Percentiles rank a stretch among this genome's conserved stretches.
Conservation (phyloP, 2,797 vertebrate species). For the Chrosomus eos region DNA sequence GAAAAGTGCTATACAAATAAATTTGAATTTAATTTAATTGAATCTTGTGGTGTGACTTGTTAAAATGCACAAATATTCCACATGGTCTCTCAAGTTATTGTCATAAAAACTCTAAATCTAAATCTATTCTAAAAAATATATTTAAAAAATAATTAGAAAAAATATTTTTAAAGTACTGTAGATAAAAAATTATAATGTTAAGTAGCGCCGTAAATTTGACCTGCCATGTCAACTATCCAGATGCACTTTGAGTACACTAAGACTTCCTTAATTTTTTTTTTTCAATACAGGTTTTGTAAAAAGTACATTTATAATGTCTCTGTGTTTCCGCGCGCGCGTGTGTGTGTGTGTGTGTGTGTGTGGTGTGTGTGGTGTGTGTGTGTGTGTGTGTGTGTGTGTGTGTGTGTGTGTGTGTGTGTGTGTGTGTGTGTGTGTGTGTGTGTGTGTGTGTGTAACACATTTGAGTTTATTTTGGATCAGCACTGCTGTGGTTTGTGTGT, state of each 20-base stretch:
- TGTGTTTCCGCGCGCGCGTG: slow-evolving; percentile 24
- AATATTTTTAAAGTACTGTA: too few relatives aligned
- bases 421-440: neutral
- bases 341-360: neutral
- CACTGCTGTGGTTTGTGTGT: slow-evolving; percentile 48
- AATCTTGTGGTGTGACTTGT: too few relatives aligned
- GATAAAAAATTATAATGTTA: neutral
- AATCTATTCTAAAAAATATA: too few relatives aligned
- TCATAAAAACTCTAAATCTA: neutral
- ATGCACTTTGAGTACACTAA: neutral
- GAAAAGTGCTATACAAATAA: too few relatives aligned
- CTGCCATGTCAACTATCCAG: neutral
- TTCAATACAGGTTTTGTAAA: slow-evolving; percentile 25
- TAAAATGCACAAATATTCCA: neutral
- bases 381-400: neutral
- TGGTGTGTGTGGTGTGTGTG: neutral
- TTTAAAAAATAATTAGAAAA: too few relatives aligned
- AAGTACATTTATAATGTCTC: slow-evolving; percentile 14
- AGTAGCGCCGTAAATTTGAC: neutral
- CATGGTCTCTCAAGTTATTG: neutral
- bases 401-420: neutral
- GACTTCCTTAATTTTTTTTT: neutral
- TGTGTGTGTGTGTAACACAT: slow-evolving; percentile 30
- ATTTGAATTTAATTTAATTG: too few relatives aligned
- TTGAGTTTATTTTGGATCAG: slow-evolving; percentile 59